phyloP scores from a whole-genome alignment of 2,888 invertebrate species.

The Drosophila anceps region DNA sequence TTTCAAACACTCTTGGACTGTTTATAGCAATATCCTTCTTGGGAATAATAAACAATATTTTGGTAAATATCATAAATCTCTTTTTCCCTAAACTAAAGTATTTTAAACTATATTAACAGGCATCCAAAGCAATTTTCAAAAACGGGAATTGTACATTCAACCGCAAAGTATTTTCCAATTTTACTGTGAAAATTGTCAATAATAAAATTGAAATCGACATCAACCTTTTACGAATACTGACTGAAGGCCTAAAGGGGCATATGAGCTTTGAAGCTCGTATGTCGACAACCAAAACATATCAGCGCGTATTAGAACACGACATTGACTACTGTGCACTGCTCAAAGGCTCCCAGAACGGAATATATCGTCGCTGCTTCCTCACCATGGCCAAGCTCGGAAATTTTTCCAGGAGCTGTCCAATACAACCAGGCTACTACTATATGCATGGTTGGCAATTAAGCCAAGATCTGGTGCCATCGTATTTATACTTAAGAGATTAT shows the following conservation, averaged over 20 bases:
- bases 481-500: constrained; percentile 67
- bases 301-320: constrained; percentile 62
- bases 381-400: constrained; percentile 62
- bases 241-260: constrained; percentile 56
- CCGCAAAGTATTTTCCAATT: constrained; percentile 56
- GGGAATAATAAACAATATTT: not conserved
- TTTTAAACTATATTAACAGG: constrained; percentile 20
- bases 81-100: not conserved
- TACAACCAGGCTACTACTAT: constrained; percentile 61
- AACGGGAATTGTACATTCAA: constrained; percentile 43
- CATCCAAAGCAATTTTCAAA: constrained; percentile 47
- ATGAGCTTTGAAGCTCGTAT: constrained; percentile 59
- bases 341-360: constrained; percentile 39
- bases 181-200: constrained; percentile 38
- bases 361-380: constrained; percentile 55
- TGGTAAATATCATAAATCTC: constrained; percentile 36
- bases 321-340: constrained; percentile 61
- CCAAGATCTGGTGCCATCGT: constrained; percentile 56
- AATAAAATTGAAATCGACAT: constrained; percentile 49
- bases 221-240: constrained; percentile 17
- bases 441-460: constrained; percentile 56
- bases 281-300: constrained; percentile 43
- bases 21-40: constrained; percentile 6
- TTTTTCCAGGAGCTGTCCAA: constrained; percentile 57
- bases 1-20: not conserved